Percentiles rank a stretch among this genome's conserved stretches.
Evolutionary conservation across 2,797 vertebrate genomes (phyloP).

Genomic region (Lerista edwardsae): DNA sequence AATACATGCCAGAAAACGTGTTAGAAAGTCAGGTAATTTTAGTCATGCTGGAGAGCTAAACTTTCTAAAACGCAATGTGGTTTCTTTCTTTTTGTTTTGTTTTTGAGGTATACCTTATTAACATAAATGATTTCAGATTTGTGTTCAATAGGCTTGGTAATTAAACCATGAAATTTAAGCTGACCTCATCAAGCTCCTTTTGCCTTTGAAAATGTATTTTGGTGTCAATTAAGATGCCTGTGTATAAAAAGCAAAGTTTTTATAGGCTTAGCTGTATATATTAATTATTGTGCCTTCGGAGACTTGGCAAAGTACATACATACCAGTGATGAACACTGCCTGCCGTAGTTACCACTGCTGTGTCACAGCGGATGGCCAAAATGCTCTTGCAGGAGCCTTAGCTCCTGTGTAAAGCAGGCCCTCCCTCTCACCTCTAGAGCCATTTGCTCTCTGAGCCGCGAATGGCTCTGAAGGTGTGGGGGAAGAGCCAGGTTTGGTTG

Average conservation of each 20-base stretch:
- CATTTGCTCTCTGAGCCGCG: too few species aligned
- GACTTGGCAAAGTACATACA: constrained; percentile 67
- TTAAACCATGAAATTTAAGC: constrained; percentile 69
- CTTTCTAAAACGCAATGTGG: constrained; percentile 61
- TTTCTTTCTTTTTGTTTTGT: constrained; percentile 61
- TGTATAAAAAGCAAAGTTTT: constrained; percentile 71
- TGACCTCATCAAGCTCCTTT: constrained; percentile 71
- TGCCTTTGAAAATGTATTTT: constrained; percentile 75
- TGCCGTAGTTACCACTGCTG: constrained; percentile 57
- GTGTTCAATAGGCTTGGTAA: constrained; percentile 69
- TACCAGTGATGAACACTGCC: constrained; percentile 62
- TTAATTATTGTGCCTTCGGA: constrained; percentile 68
- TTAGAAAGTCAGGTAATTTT: constrained; percentile 63
- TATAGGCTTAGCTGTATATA: constrained; percentile 68
- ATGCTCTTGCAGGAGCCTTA: too few species aligned
- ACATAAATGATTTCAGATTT: constrained; percentile 74
- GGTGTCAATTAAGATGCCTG: constrained; percentile 72
- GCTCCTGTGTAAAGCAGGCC: too few species aligned
- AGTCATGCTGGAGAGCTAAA: constrained; percentile 63
- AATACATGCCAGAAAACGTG: constrained; percentile 67
- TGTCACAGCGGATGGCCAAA: constrained; percentile 58
- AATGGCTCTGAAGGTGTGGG: too few species aligned
- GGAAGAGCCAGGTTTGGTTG: too few species aligned
- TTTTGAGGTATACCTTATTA: constrained; percentile 66
- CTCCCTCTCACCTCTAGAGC: too few species aligned